Conservation (phyloP, 2,113 vertebrate species). For the Carassius auratus region DNA sequence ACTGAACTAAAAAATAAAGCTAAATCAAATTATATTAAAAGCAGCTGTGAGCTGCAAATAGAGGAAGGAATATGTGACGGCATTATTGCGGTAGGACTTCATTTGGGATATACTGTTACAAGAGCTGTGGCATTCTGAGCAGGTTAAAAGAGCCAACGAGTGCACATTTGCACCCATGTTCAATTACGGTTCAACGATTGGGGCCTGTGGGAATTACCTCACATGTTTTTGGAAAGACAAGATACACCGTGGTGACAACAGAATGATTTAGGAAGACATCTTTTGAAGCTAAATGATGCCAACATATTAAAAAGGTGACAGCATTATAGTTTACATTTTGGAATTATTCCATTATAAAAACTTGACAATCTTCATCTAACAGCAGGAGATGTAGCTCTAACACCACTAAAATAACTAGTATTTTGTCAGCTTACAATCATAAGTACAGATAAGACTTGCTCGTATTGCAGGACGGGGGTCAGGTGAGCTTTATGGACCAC, state of each 20-base stretch:
- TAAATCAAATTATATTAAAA: neutral
- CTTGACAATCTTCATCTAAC: too few species aligned
- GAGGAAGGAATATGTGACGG: conserved; percentile 38
- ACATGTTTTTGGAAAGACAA: conserved; percentile 13
- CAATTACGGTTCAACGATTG: conserved; percentile 8
- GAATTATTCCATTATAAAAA: neutral
- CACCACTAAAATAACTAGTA: conserved; percentile 43
- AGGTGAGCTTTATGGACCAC: conserved; percentile 26
- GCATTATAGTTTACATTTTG: neutral
- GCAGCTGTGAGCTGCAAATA: conserved; percentile 38
- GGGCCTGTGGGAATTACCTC: conserved; percentile 10
- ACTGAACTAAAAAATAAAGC: neutral
- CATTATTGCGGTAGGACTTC: conserved; percentile 28
- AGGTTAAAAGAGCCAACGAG: conserved; percentile 46
- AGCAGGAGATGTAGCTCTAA: neutral
- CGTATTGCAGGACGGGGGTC: conserved; percentile 39
- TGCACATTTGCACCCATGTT: conserved; percentile 66
- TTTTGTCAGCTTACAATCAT: conserved; percentile 6
- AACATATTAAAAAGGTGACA: neutral
- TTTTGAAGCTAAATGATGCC: neutral
- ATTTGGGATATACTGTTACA: conserved; percentile 63
- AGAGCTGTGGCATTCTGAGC: conserved; percentile 67
- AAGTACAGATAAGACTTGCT: conserved; percentile 11
- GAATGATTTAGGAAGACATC: neutral
- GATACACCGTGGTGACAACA: neutral